These are phyloP conservation scores for Agonum fuliginosum DNA, from an alignment of 2,888 invertebrate genomes.

Conservation along the genomic window DNA sequence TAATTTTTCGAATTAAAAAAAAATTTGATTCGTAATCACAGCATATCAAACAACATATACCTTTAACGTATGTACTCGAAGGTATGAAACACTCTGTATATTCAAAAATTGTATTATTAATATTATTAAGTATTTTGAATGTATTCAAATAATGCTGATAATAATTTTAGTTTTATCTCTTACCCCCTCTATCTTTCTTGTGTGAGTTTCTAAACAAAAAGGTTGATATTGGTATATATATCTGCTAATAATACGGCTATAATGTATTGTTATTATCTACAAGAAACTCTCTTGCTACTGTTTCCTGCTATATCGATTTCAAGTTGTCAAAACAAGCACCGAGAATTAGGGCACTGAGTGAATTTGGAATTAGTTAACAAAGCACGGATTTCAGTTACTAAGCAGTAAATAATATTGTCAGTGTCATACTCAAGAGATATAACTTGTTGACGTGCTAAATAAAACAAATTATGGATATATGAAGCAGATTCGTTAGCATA, in stretches of 20 bases:
- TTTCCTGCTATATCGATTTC: slow-evolving; percentile 12
- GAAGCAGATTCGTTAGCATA: too few relatives aligned
- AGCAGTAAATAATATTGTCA: slow-evolving; percentile 22
- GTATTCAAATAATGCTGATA: too few relatives aligned
- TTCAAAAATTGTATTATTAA: too few relatives aligned
- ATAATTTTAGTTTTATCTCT: too few relatives aligned
- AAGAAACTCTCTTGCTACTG: slow-evolving; percentile 12
- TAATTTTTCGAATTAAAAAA: too few relatives aligned
- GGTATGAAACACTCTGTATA: too few relatives aligned
- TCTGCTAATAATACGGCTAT: not conserved
- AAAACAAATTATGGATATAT: too few relatives aligned
- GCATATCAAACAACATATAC: too few relatives aligned
- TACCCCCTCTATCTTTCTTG: not conserved
- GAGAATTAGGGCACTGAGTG: slow-evolving; percentile 27
- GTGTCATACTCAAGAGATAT: slow-evolving; percentile 19
- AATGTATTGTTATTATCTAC: slow-evolving; percentile 5
- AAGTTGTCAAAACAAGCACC: slow-evolving; percentile 26
- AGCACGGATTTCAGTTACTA: not conserved
- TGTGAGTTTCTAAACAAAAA: not conserved
- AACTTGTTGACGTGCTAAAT: not conserved
- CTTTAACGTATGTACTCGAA: too few relatives aligned
- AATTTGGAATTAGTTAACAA: slow-evolving; percentile 31
- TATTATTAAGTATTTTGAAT: too few relatives aligned
- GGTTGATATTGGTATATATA: not conserved
- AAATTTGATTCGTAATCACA: too few relatives aligned